Base-by-base conservation (phyloP, 2,113 vertebrate species). In the Tragulus kanchil region DNA sequence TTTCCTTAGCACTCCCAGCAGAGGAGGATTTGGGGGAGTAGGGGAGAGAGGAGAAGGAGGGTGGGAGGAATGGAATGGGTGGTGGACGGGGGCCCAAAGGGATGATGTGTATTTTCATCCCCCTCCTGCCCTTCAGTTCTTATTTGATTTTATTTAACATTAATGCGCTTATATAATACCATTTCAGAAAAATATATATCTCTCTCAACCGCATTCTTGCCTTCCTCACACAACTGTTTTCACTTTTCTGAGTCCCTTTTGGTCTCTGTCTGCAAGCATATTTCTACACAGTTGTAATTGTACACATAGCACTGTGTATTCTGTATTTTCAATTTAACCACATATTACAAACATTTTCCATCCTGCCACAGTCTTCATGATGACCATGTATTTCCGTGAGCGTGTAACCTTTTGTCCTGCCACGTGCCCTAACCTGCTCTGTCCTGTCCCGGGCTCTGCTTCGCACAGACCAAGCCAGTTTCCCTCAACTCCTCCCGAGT, bases 191-290 rank as follows among this genome's bases (percentile, higher is more conserved):
- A 10, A 73, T 36, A 26, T 11, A 0, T 23, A 2, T 89, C 48
- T 31, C 0, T 87, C 19, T 95, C 26, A 62, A 36, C 58, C 31
- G 6, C 45, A 42, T 88, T 93, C 85, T 77, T 87, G 25, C 78
- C 94, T 85, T 58, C 58, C 67, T 23, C n/a, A n/a, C 64, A 59
- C 85, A 94, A 83, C 90, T 73, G 65, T 85, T 88, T 61, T 73
- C 82, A 65, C 62, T 95, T 84, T 85, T 48, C 90, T 28, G 75
- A 81, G 87, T 84, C 58, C 65, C 45, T 64, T 86, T 65, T 17
- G 85, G 69, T 77, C 85, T 82, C 89, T 61, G 58, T 52, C 75
- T 85, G 6, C 58, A 15, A 1, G 6, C 56, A 45, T 15, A 58
- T 84, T 93, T 50, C 45, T 3, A 50, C 36, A 10, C 3, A 42